Conservation (phyloP, 2,113 vertebrate species). For the human region DNA sequence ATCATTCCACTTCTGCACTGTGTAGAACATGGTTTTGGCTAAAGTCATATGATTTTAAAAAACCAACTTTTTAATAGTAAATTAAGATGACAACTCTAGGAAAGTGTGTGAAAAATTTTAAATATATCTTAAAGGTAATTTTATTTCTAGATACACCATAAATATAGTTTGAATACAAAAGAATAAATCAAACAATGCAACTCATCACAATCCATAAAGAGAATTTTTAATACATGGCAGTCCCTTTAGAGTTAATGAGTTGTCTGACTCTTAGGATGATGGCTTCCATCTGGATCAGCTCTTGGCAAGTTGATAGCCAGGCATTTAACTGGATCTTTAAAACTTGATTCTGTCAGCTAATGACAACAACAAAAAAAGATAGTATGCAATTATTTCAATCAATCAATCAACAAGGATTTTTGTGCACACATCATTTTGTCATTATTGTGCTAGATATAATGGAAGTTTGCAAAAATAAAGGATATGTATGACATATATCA, state of each 20-base stretch:
- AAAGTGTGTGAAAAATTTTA: slow-evolving; percentile 49
- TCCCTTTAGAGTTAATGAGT: slow-evolving; percentile 6
- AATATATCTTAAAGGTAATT: slow-evolving; percentile 12
- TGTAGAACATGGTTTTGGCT: neutral
- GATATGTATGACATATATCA: neutral
- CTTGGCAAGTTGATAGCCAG: neutral
- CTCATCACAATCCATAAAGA: slow-evolving; percentile 23
- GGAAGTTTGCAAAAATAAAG: neutral
- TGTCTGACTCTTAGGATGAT: neutral
- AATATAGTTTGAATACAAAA: slow-evolving; percentile 43
- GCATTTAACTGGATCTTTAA: slow-evolving; percentile 7
- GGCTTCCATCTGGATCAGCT: neutral
- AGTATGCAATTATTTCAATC: slow-evolving; percentile 62
- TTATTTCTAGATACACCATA: slow-evolving; percentile 30
- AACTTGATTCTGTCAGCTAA: slow-evolving; percentile 38
- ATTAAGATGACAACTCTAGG: slow-evolving; percentile 7
- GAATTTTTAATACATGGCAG: neutral
- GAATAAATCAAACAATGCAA: slow-evolving; percentile 35
- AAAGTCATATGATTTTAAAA: neutral
- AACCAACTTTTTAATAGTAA: neutral
- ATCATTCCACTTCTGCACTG: neutral
- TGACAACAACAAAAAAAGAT: slow-evolving; percentile 46
- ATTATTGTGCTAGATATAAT: neutral
- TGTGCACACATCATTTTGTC: neutral
- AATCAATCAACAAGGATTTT: slow-evolving; percentile 52